A percentile compares a stretch with the other conserved stretches of the same genome.
phyloP scores from a whole-genome alignment of 2,797 vertebrate species.

The Emydoidea blandingii region DNA sequence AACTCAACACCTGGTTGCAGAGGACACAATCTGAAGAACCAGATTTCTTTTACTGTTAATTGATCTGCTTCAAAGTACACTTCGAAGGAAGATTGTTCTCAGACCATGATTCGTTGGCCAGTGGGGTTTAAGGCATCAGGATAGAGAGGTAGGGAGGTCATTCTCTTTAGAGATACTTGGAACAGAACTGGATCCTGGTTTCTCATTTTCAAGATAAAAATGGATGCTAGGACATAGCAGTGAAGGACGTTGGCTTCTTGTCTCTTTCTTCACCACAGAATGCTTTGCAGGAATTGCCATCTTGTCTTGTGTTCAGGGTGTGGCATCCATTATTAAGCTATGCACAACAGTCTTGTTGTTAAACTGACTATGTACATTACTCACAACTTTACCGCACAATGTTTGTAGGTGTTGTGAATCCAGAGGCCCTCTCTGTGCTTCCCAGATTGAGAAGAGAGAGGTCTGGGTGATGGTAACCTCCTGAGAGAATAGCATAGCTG shows the following conservation, averaged over 20 bases:
- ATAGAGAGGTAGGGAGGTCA: not conserved
- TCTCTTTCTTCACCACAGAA: rapidly evolving
- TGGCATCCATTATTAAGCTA: not conserved
- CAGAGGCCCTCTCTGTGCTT: not conserved
- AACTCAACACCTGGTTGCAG: not conserved
- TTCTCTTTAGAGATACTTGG: rapidly evolving
- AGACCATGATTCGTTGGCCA: not conserved
- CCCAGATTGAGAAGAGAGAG: constrained; percentile 32
- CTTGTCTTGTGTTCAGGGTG: not conserved
- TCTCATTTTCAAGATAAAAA: not conserved
- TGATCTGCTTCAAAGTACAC: not conserved
- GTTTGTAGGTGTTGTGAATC: not conserved
- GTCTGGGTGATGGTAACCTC: not conserved
- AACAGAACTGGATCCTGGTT: not conserved
- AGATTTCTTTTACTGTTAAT: not conserved
- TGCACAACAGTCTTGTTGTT: not conserved
- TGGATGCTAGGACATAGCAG: not conserved
- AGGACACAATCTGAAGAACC: not conserved
- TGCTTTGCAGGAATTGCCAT: not conserved
- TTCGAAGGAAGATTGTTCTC: not conserved
- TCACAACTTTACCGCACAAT: not conserved
- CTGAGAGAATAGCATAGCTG: constrained; percentile 57
- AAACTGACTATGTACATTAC: rapidly evolving
- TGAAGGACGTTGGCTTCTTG: not conserved
- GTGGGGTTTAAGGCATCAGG: not conserved